phyloP scores from a whole-genome alignment of 2,888 invertebrate species.

The Agelastica alni region DNA sequence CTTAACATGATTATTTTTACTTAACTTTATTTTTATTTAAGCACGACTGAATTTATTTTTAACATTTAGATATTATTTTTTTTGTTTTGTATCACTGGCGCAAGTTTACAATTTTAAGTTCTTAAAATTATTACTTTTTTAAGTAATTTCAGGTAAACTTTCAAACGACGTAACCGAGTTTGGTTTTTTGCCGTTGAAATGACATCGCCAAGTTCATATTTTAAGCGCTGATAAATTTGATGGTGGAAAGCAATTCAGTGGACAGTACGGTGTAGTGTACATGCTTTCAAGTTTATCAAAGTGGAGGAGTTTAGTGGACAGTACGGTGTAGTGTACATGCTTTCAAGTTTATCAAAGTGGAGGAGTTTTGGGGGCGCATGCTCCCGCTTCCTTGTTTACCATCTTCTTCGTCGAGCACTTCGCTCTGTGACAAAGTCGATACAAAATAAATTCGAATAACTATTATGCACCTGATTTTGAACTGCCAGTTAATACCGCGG shows the following conservation, averaged over 20 bases:
- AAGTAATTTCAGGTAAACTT: no score
- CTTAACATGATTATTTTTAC: no score
- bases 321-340: conserved; percentile 34
- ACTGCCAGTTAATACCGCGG: no score
- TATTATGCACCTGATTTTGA: conserved; percentile 20
- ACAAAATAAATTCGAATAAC: conserved; percentile 29
- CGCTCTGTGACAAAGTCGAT: conserved; percentile 43
- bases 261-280: conserved; percentile 31
- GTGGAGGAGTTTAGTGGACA: conserved; percentile 38
- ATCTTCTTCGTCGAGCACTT: conserved; percentile 39
- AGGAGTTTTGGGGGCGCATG: conserved; percentile 41
- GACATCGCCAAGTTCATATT: conserved; percentile 11
- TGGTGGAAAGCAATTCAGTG: conserved; percentile 28
- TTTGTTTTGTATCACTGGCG: no score
- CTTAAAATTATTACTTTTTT: no score
- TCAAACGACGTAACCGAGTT: no score
- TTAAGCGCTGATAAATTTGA: conserved; percentile 22
- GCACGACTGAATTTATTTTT: no score
- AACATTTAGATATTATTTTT: no score
- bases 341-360: conserved; percentile 44
- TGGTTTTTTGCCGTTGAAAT: no score
- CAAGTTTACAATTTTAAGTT: no score
- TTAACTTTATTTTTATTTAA: no score
- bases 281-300: conserved; percentile 43
- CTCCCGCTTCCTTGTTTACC: conserved; percentile 32